Base-by-base conservation (phyloP, 1,140 invertebrate genomes). In the Elysia chlorotica region DNA sequence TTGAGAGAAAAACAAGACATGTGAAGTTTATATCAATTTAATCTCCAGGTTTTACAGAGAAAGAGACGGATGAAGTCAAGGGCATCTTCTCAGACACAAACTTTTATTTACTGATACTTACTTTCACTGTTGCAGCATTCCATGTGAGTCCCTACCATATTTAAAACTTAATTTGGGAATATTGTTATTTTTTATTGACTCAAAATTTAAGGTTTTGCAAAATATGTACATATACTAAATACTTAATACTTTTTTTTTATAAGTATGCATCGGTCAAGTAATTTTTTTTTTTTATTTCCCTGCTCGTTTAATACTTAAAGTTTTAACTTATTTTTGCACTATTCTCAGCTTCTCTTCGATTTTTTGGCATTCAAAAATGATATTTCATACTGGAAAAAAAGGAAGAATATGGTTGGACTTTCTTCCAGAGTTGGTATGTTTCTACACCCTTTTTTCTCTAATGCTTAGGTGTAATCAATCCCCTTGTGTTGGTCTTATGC, bases 361-460 rank as follows among this genome's bases (percentile, higher is more conserved):
- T 96, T 99, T 81, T 88, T 99, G 59, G 96, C 97, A 1, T 98
- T 99, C 81, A 99, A 99, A 90, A 99, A 98, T 88, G 97, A 99
- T 80, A 94, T 99, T 3, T 92, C 90, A 76, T 99, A 98, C 86
- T 99, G 98, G 97, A 91, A 92, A 71, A 90, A 91, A 19, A 92
- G 94, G 79, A 91, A 91, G 38, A 93, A 92, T 0, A 93, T 98
- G 86, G 94, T 92, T 36, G 98, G 97, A 1, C 84, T 99, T 2
- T 99, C 97, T 6, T 90, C 92, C 14, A 90, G 94, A 71, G 95
- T 95, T 2, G 85, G 85, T 86, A 77, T 79, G 71, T 56, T 3
- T 17, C n/a, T n/a, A n/a, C n/a, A n/a, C n/a, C n/a, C n/a, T n/a
- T n/a, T n/a, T n/a, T n/a, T n/a, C n/a, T n/a, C n/a, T n/a, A n/a